Evolutionary conservation across 2,113 vertebrate genomes (phyloP).

Genomic region (Ursus arctos): DNA sequence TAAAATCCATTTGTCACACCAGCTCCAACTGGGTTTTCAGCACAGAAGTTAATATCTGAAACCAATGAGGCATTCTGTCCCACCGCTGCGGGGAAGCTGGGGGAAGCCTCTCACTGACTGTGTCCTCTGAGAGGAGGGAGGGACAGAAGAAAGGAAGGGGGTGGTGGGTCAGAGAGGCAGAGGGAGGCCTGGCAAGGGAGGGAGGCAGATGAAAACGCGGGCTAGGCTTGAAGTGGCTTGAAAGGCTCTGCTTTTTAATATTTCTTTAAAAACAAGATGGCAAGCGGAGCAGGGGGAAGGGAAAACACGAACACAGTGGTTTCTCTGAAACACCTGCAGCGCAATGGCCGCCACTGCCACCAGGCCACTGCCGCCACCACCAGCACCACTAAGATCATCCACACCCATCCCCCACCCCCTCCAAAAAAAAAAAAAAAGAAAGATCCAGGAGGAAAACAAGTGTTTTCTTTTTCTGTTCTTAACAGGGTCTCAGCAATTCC

Average conservation of each 20-base stretch:
- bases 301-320: conserved; percentile 66
- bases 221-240: neutral
- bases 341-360: neutral
- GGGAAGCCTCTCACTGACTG: conserved; percentile 52
- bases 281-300: conserved; percentile 46
- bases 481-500: conserved; percentile 77
- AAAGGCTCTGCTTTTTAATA: neutral
- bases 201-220: neutral
- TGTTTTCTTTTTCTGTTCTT: conserved; percentile 77
- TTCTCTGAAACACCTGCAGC: conserved; percentile 79
- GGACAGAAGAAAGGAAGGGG: neutral
- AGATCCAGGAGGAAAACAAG: neutral
- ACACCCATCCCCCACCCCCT: rapidly evolving
- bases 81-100: conserved; percentile 75
- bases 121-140: conserved; percentile 7
- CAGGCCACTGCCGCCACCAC: neutral
- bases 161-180: conserved; percentile 29
- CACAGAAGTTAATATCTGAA: conserved; percentile 91
- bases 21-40: conserved; percentile 88
- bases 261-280: conserved; percentile 80
- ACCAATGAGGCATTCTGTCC: conserved; percentile 89
- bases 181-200: neutral
- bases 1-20: conserved; percentile 94
- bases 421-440: too few species aligned
- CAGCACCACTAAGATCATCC: neutral